Base-by-base conservation (phyloP, 2,888 invertebrate species). In the Himalopsyche tibetana region DNA sequence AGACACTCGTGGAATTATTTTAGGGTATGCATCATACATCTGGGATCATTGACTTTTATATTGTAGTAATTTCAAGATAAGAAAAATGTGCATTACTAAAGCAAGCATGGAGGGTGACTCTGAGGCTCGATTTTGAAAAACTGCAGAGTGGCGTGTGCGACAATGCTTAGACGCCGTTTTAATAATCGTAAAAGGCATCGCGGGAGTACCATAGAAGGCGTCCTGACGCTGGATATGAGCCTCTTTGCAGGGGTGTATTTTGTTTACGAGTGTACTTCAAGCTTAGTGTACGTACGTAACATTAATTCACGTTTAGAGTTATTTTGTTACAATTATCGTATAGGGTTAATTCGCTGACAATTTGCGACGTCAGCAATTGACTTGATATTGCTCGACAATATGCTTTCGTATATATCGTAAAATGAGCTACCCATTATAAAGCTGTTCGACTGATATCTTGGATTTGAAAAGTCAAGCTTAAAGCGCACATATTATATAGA, bases 111-210 rank as follows among this genome's bases (percentile, higher is more conserved):
- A 36, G 36, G 28, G 38, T 74, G 38, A 74, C 74, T 74, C 11
- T 6, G 12, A 74, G 15, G 74, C 74, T 74, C 74, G 74, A 74
- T 74, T 74, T 74, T 74, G 74, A 74, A 74, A 74, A 38, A 74
- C 15, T 38, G 74, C 38, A 28, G 74, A 74, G 74, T 45, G 55
- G 45, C 81, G 81, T 81, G 45, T 81, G 81, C 17, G 55, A 82
- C 55, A 82, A 38, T 82, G 15, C 74, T 38, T 74, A 74, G 74
- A 36, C 74, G 74, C 74, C 38, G 74, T 85, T 85, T 85, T 85
- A 85, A 85, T 85, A 85, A 85, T 82, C 82, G 80, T 85, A 85
- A 85, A 85, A 85, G 85, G 82, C 45, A 69, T 28, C 69, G 36
- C 38, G 36, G 38, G 38, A 28, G 74, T 74, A 28, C 74, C 38